Percentiles rank a stretch among this genome's conserved stretches.
Conservation (phyloP, 2,888 invertebrate species). For the Clusia tigrina region DNA sequence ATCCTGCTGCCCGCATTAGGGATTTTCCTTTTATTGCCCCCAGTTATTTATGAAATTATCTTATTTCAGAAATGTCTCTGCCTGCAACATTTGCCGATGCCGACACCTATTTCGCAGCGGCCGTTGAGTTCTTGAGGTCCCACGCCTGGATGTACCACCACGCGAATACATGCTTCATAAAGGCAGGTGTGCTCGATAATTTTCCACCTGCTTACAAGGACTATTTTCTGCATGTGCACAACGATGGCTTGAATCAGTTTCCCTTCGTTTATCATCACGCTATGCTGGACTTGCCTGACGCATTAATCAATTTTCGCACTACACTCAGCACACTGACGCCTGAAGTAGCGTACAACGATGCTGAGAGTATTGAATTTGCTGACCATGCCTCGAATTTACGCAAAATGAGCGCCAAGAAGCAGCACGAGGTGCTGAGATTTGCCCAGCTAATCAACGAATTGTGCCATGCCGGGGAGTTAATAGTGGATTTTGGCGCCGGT, state of each 20-base stretch:
- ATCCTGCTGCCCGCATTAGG: no score
- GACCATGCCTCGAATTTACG: neutral
- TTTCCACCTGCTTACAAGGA: conserved; percentile 68
- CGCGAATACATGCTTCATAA: conserved; percentile 73
- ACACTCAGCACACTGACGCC: conserved; percentile 45
- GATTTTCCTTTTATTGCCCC: neutral
- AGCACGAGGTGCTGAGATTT: conserved; percentile 74
- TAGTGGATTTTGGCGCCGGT: conserved; percentile 77
- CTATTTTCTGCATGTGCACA: conserved; percentile 62
- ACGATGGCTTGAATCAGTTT: conserved; percentile 66
- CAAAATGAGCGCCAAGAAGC: conserved; percentile 71
- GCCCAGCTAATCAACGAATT: conserved; percentile 64
- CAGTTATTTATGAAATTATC: no score
- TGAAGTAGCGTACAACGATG: conserved; percentile 18
- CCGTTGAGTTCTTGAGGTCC: conserved; percentile 68
- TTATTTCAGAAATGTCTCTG: conserved; percentile 60
- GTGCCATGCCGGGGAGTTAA: conserved; percentile 60
- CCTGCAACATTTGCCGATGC: conserved; percentile 48
- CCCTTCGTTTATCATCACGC: conserved; percentile 49
- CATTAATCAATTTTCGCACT: conserved; percentile 48
- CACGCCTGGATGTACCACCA: conserved; percentile 72
- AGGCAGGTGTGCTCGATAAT: conserved; percentile 66
- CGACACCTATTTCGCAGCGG: conserved; percentile 68
- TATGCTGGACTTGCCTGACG: neutral
- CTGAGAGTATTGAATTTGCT: conserved; percentile 30